Evolutionary conservation across 2,797 vertebrate genomes (phyloP), one percentile per base, ranked within the genome.

Genomic region (Hippopotamyrus pictus): DNA sequence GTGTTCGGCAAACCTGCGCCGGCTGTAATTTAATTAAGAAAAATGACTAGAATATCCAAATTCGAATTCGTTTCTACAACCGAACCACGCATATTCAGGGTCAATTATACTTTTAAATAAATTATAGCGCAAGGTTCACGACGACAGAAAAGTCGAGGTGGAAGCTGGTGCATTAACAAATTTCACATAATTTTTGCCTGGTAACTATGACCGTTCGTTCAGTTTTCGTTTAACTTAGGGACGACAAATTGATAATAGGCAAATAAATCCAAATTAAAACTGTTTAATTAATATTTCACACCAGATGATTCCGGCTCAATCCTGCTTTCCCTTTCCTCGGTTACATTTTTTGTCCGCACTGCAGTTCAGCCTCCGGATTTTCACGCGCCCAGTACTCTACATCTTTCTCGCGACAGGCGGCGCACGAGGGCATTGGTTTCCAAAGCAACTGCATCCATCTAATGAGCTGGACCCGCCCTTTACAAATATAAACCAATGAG

Each of bases 261-360:
- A 62, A 44, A 41, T 65, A 44, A 9, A 3, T 22, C 48, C 44
- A 25, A 85, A 51, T 48, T 14, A 85, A 50, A 85, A 50, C 22
- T 51, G n/a, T 48, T 83, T 48, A n/a, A 44, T n/a, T 83, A 83
- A 48, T 48, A 83, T 48, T 83, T 83, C 46, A 44, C 48, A 51
- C 48, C 82, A 51, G 44, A 14, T 22, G 44, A 51, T 12, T 14
- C 51, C 22, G 22, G 29, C 65, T 25, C 50, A 8, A 33, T 46
- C 86, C 62, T 44, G 54, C 53, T 53, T 89, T 22, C 84, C 50
- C 53, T 82, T 83, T 87, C 53, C 88, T 76, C 73, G 29, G 37
- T 87, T 89, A 17, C 37, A 65, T 86, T 91, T 92, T 90, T 90
- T 91, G 90, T 91, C 93, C 92, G 93, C 93, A 93, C 90, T 93